Evolutionary conservation across 2,113 vertebrate species (phyloP), one percentile per base, ranked within the genome.

Genomic region (Alexandromys fortis): DNA sequence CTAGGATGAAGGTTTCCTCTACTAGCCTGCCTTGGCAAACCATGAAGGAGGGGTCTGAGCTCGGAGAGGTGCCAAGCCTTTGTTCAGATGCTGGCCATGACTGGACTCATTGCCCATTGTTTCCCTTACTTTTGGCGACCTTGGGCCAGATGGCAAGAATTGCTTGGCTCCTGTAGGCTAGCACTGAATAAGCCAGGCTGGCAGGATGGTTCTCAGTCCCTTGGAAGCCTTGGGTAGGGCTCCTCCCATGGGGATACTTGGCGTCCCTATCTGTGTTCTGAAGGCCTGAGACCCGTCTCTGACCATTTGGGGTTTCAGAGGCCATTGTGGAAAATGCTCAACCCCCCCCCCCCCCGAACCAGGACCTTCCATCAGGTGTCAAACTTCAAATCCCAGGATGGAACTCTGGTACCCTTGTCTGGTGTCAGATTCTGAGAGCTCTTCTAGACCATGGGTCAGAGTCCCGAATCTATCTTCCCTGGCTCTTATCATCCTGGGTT

Each of bases 51-150:
- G 38, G 98, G 96, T 95, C 92, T 98, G 97, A 98, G 97, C 96
- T 49, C 1, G 91, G 98, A 98, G 98, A 98, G 98, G 98, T 98
- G 95, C 98, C 97, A 96, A 96, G 86, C 78, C 97, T 98, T 98
- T 98, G 98, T 98, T 98, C 98, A 97, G 98, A 91, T 87, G 94
- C 89, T 0, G 3, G 94, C 86, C 55, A 17, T 47, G 47, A 58
- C 91, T 88, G 85, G 94, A 97, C 91, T 94, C 83, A 70, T 75
- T 91, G 97, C 93, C 75, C 85, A 97, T 97, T 97, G 97, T 98
- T 97, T 92, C 38, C 17, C 7, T 22, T 47, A 73, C 68, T 17
- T 7, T 45, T 10, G 55, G 75, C 85, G 93, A 96, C 95, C 95
- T 97, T 96, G 94, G 92, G 63, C 88, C 91, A 76, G 85, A 86